Evolutionary conservation across 2,888 invertebrate genomes (phyloP).

Genomic region (Tachystola acroxantha): DNA sequence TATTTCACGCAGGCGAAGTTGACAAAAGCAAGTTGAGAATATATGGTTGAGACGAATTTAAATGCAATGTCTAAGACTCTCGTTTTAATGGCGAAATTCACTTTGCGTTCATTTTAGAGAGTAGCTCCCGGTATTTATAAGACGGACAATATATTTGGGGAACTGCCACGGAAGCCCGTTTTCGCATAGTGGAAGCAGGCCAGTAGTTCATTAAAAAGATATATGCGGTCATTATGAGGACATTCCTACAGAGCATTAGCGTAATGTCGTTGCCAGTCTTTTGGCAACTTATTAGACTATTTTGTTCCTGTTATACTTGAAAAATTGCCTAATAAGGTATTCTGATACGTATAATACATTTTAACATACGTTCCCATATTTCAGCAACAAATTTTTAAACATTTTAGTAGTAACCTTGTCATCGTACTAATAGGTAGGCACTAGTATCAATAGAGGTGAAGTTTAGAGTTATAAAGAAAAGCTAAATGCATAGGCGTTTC

Average conservation of each 20-base stretch:
- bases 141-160: constrained; percentile 47
- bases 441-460: too few relatives aligned
- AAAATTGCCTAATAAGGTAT: too few relatives aligned
- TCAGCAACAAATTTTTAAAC: too few relatives aligned
- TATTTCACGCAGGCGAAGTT: too few relatives aligned
- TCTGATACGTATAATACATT: too few relatives aligned
- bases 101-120: constrained; percentile 40
- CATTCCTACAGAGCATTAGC: constrained; percentile 47
- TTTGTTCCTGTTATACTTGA: constrained; percentile 23
- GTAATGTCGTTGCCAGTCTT: constrained; percentile 35
- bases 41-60: too few relatives aligned
- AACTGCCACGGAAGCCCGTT: constrained; percentile 45
- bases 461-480: constrained; percentile 26
- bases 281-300: constrained; percentile 35
- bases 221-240: constrained; percentile 64
- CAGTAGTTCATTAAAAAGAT: constrained; percentile 71
- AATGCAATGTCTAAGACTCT: constrained; percentile 21
- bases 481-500: constrained; percentile 44
- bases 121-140: constrained; percentile 39
- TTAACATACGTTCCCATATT: too few relatives aligned
- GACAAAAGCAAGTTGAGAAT: too few relatives aligned
- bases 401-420: too few relatives aligned
- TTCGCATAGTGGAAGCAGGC: constrained; percentile 51
- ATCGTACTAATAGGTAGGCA: too few relatives aligned
- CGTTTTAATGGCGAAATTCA: constrained; percentile 47